Evolutionary conservation across 1,140 invertebrate genomes (phyloP).

Genomic region (Spodoptera litura): DNA sequence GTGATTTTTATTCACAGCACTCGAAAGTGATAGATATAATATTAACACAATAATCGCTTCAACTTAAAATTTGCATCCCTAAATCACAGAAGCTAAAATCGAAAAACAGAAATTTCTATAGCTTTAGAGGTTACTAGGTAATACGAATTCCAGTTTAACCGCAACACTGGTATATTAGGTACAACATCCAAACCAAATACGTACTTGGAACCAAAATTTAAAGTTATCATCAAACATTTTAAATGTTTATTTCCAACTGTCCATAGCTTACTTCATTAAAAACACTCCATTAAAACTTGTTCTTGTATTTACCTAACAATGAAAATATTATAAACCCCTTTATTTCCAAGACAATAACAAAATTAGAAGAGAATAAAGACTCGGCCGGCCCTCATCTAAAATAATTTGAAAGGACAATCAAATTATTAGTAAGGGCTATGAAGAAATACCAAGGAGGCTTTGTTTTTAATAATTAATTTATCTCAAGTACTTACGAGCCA

Average conservation of each 20-base stretch:
- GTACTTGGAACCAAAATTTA: conserved; percentile 1
- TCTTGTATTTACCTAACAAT: conserved; percentile 42
- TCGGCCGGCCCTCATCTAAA: conserved; percentile 37
- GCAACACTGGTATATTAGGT: neutral
- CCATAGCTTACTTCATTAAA: conserved; percentile 12
- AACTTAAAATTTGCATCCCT: neutral
- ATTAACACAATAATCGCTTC: neutral
- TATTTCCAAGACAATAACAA: conserved; percentile 44
- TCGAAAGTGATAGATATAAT: neutral
- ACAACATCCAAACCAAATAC: neutral
- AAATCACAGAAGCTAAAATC: neutral
- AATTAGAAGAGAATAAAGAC: conserved; percentile 42
- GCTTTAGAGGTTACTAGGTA: neutral
- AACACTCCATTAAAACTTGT: conserved; percentile 31
- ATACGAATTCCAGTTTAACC: neutral
- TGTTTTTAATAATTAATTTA: conserved; percentile 56
- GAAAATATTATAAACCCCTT: conserved; percentile 43
- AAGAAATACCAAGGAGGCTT: conserved; percentile 45
- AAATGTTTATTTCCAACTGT: conserved; percentile 34
- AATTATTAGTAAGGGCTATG: conserved; percentile 44
- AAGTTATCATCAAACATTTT: conserved; percentile 14
- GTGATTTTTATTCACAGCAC: conserved; percentile 1
- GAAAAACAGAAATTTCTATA: neutral
- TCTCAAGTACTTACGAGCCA: conserved; percentile 93
- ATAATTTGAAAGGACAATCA: conserved; percentile 39